phyloP scores from a whole-genome alignment of 2,797 vertebrate genomes.

The Notolabrus celidotus region DNA sequence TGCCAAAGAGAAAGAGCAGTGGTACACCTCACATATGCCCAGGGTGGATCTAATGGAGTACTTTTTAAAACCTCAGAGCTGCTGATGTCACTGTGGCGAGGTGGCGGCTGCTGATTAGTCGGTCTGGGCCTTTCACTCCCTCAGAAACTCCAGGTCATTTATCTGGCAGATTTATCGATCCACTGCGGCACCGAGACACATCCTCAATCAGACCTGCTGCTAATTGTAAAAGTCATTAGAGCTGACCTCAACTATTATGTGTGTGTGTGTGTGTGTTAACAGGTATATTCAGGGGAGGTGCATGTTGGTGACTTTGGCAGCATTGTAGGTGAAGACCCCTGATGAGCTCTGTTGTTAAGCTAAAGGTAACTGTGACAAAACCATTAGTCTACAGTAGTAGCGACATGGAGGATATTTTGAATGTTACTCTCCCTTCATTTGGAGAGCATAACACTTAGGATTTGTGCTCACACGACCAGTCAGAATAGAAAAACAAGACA shows the following conservation, averaged over 20 bases:
- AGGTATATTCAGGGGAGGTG: neutral
- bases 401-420: no score
- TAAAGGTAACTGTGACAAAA: no score
- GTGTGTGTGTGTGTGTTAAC: slow-evolving; percentile 29
- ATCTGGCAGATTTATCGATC: slow-evolving; percentile 82
- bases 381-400: no score
- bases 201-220: slow-evolving; percentile 57
- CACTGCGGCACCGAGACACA: slow-evolving; percentile 54
- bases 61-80: slow-evolving; percentile 45
- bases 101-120: slow-evolving; percentile 75
- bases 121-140: slow-evolving; percentile 76
- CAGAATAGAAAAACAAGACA: no score
- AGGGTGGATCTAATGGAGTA: slow-evolving; percentile 41
- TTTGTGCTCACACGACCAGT: no score
- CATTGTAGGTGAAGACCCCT: no score
- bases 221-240: slow-evolving; percentile 73
- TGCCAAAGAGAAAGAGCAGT: slow-evolving; percentile 9
- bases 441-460: no score
- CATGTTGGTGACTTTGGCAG: neutral
- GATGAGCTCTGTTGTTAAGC: no score
- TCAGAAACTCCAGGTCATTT: slow-evolving; percentile 70
- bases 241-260: slow-evolving; percentile 4
- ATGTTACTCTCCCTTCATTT: no score
- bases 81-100: slow-evolving; percentile 39
- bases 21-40: neutral